Evolutionary conservation across 2,888 invertebrate species (phyloP).

Genomic region (Thysanoteuthis rhombus): DNA sequence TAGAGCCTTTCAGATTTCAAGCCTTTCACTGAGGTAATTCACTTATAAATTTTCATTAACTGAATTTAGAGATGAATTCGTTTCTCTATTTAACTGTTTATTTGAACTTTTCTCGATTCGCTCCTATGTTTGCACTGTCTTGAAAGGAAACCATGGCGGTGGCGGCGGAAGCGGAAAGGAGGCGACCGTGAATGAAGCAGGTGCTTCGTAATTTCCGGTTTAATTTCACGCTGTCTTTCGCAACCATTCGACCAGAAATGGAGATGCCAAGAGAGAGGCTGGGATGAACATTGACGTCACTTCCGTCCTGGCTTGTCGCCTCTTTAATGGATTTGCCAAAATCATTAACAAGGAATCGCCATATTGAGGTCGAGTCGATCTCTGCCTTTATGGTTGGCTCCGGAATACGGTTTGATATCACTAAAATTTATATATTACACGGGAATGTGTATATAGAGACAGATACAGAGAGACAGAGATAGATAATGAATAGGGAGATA

Average conservation of each 20-base stretch:
- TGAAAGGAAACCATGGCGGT: not conserved
- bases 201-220: conserved; percentile 12
- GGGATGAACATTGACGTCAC: not conserved
- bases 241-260: not conserved
- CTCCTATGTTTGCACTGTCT: not conserved
- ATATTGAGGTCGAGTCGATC: not conserved
- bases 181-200: not conserved
- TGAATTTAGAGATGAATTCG: not conserved
- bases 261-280: not conserved
- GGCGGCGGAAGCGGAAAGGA: not conserved
- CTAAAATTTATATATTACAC: too few species aligned
- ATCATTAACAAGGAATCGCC: not conserved
- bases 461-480: too few species aligned
- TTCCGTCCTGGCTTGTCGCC: not conserved
- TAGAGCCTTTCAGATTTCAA: too few species aligned
- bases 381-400: too few species aligned
- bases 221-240: conserved; percentile 12
- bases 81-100: not conserved
- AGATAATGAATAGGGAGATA: too few species aligned
- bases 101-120: not conserved
- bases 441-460: too few species aligned
- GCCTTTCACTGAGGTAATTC: too few species aligned
- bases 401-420: too few species aligned
- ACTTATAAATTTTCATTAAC: not conserved
- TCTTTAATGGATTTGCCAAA: not conserved